Evolutionary conservation across 2,888 invertebrate genomes (phyloP).

Genomic region (Theristus sp.): DNA sequence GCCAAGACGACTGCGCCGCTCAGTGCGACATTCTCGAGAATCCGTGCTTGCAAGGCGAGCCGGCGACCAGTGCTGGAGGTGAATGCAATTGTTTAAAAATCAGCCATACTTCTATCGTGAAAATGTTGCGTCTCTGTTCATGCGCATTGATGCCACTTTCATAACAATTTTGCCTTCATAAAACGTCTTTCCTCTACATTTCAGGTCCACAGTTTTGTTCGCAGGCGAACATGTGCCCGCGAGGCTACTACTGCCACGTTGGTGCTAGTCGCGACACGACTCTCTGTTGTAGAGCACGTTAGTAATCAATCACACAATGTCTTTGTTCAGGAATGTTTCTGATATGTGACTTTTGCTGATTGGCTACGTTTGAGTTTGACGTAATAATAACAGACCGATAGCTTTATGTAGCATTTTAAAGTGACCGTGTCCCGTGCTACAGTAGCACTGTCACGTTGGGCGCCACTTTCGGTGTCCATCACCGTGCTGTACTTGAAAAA

Average conservation of each 20-base stretch:
- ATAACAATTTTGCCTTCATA: too few relatives aligned
- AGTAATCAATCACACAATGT: too few relatives aligned
- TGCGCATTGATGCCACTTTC: too few relatives aligned
- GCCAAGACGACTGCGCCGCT: constrained; percentile 14
- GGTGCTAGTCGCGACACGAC: constrained; percentile 12
- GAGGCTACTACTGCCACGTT: constrained; percentile 25
- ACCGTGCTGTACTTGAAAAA: too few relatives aligned
- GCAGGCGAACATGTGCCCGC: constrained; percentile 19
- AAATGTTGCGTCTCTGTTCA: background rate
- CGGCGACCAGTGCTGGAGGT: background rate
- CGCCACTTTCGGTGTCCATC: too few relatives aligned
- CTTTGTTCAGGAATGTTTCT: too few relatives aligned
- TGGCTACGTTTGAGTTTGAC: background rate
- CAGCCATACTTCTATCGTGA: too few relatives aligned
- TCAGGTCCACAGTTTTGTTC: constrained; percentile 14
- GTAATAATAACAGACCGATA: background rate
- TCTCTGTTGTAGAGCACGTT: constrained; percentile 3
- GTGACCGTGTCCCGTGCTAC: too few relatives aligned
- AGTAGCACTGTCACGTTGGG: too few relatives aligned
- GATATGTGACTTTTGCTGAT: background rate
- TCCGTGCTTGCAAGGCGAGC: constrained; percentile 1
- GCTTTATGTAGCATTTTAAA: too few relatives aligned
- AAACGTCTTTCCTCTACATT: too few relatives aligned
- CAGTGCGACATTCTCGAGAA: constrained; percentile 9
- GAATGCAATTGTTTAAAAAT: too few relatives aligned